Conservation (phyloP, 37 sponge, comb jelly and placozoan species). For the Mnemiopsis leidyi region DNA sequence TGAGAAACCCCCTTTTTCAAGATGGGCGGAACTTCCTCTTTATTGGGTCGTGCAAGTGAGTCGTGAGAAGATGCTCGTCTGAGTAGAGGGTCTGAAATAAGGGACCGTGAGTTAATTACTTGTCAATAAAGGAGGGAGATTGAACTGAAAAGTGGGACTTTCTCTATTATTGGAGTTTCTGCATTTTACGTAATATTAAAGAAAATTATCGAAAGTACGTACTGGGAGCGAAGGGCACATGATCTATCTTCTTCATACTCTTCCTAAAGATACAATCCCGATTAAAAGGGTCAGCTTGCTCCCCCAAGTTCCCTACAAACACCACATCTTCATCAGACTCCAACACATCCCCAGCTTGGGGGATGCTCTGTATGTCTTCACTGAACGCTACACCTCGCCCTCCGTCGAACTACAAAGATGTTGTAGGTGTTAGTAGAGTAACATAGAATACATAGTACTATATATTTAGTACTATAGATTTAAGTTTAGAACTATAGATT, state of each 20-base stretch:
- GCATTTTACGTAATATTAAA: too few relatives aligned
- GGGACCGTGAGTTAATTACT: too few relatives aligned
- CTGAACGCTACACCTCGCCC: slow-evolving; percentile 35
- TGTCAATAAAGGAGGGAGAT: too few relatives aligned
- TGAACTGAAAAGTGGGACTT: too few relatives aligned
- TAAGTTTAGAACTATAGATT: too few relatives aligned
- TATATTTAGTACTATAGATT: too few relatives aligned
- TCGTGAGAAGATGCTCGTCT: slow-evolving; percentile 42
- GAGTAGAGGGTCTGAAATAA: not conserved
- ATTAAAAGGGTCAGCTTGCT: slow-evolving; percentile 33
- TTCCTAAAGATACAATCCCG: slow-evolving; percentile 31
- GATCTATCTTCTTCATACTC: slow-evolving; percentile 55
- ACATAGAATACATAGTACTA: too few relatives aligned
- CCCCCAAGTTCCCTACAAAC: slow-evolving; percentile 38
- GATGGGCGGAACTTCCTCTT: not conserved
- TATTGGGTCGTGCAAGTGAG: not conserved
- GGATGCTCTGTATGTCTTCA: slow-evolving; percentile 44
- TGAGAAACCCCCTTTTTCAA: slow-evolving; percentile 42
- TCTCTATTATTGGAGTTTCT: too few relatives aligned
- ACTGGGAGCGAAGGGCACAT: not conserved
- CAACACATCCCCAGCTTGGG: not conserved
- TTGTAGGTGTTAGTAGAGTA: too few relatives aligned
- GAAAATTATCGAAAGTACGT: too few relatives aligned
- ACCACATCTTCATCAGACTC: slow-evolving; percentile 62
- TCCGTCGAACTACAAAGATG: slow-evolving; percentile 33